Evolutionary conservation across 2,888 invertebrate genomes (phyloP), one percentile per base, ranked within the genome.

Genomic region (Phrixothrix hirtus): DNA sequence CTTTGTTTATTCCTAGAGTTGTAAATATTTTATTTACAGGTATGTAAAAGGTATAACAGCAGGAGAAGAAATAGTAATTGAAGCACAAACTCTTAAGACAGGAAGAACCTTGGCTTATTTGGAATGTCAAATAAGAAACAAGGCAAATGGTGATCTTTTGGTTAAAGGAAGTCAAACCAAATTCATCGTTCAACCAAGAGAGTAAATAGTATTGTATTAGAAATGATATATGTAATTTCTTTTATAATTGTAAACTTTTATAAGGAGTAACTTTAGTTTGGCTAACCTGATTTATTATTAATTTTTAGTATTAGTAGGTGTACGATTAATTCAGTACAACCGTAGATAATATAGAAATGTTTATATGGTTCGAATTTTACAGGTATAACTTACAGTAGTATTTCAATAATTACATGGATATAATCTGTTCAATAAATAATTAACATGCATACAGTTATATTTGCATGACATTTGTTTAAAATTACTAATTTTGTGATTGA

Each of bases 161-260:
- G 95, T 92, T 2, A 86, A 83, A 56, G 95, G 93, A 27, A 81
- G 83, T 48, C 95, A 96, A 70, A 92, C 91, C 0, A 95, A 95
- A 73, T 92, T 21, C 7, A 21, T 21, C 7, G 7, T 7, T 5
- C 21, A 21, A 21, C 21, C 21, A 21, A 21, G 21, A 7, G 21
- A 21, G 21, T 21, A 21, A 21, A 21, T 7, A 7, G 21, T 7
- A 21, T 21, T 21, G 21, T 21, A 21, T 21, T 21, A 5, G 21
- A 21, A 5, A 7, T 21, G 21, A 5, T 21, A 21, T 21, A 21
- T 21, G 7, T 21, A 21, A 5, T 21, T 21, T 21, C 4, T 21
- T 21, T 21, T 21, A 5, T 5, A 21, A 21, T 21, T 21, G 21
- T 5, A 21, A 21, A 5, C 4, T 21, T 5, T 21, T 21, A 5